Base-by-base conservation (phyloP, 2,113 vertebrate species). In the Eurystomus gularis region DNA sequence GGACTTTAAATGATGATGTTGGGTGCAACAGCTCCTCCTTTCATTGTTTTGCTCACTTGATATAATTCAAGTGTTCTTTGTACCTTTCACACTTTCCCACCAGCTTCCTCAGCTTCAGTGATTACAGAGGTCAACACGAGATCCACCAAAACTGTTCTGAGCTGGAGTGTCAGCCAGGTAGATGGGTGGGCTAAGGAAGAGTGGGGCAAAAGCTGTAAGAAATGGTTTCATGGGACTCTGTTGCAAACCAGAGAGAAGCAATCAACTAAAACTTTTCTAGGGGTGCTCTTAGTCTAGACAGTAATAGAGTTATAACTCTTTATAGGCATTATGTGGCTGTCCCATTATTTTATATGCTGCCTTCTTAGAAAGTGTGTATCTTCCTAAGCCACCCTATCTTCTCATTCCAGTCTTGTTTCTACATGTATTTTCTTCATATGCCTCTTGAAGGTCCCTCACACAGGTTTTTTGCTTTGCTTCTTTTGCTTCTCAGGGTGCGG, bases 401-500 rank as follows among this genome's bases (percentile, higher is more conserved):
- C 54, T 82, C 21, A 26, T 90, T 88, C 58, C 3, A 0, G 4
- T 69, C 24, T 49, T 91, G 52, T 69, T 92, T 85, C 44, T 80
- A 31, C 4, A 8, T 44, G 5, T 46, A 16, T 93, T 92, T 90
- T 92, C 37, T 86, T 90, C 90, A 77, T 72, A 69, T 58, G 24
- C 19, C 25, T 69, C 51, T 62, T 91, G 66, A 84, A 79, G 29
- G 58, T 88, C 5, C 40, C 51, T 64, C 20, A 91, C 31, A 40
- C 35, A 14, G 3, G 8, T 17, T 14, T 60, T 14, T 60, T 21
- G 24, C 77, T 62, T 39, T 66, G 29, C 5, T 79, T 88, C 79
- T 86, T 95, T 96, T 85, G 46, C 49, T 93, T 83, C 95, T 51
- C 89, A 99, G 99, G 98, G 64, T 99, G 99, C 5, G 99, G 99